phyloP scores from a whole-genome alignment of 2,797 vertebrate species.

The Melanogrammus aeglefinus region DNA sequence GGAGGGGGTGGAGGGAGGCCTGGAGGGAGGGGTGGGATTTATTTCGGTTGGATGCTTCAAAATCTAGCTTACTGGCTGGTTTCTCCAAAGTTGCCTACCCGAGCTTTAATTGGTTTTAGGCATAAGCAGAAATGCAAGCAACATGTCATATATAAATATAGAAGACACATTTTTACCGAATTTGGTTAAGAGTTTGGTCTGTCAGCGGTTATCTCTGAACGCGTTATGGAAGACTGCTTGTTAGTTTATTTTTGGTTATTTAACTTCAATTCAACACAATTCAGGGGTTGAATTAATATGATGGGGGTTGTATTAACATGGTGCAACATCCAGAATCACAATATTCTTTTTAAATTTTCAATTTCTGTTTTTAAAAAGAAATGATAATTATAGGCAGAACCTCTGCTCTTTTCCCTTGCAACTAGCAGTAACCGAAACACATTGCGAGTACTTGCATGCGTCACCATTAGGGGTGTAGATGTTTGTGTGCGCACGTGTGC shows the following conservation, averaged over 20 bases:
- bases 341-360: neutral
- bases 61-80: too few species aligned
- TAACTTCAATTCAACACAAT: neutral
- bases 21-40: too few species aligned
- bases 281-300: neutral
- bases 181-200: neutral
- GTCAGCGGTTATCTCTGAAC: neutral
- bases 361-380: neutral
- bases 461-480: slow-evolving; percentile 57
- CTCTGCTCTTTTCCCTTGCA: slow-evolving; percentile 58
- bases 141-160: too few species aligned
- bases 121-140: too few species aligned
- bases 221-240: neutral
- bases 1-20: too few species aligned
- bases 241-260: neutral
- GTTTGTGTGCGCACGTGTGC: neutral
- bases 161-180: neutral
- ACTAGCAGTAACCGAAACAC: slow-evolving; percentile 45
- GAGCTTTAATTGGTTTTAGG: too few species aligned
- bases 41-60: too few species aligned
- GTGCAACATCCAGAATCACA: neutral
- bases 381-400: slow-evolving; percentile 19
- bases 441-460: slow-evolving; percentile 53
- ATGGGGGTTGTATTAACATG: neutral
- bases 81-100: too few species aligned